A percentile compares a stretch with the other conserved stretches of the same genome.
phyloP scores from a whole-genome alignment of 2,113 vertebrate species.

The Oriolus oriolus region DNA sequence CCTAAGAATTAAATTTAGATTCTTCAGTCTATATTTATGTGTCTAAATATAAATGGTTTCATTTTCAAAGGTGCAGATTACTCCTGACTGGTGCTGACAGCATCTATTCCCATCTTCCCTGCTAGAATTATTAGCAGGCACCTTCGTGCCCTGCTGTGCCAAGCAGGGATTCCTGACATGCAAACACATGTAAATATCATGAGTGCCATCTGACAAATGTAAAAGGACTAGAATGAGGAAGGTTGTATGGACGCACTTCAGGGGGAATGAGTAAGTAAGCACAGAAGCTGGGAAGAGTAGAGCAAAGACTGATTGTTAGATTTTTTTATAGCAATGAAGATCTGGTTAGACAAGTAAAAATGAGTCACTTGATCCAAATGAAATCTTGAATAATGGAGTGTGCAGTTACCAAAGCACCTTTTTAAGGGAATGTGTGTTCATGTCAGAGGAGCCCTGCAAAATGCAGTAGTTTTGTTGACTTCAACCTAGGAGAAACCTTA shows the following conservation, averaged over 20 bases:
- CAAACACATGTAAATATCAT: conserved; percentile 40
- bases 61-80: conserved; percentile 54
- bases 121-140: conserved; percentile 31
- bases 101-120: conserved; percentile 34
- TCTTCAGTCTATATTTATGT: conserved; percentile 30
- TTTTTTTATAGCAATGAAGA: conserved; percentile 4
- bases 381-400: neutral
- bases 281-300: conserved; percentile 13
- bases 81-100: neutral
- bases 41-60: conserved; percentile 49
- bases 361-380: conserved; percentile 12
- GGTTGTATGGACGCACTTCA: neutral
- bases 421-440: neutral
- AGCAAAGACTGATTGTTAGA: neutral
- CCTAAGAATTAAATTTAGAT: conserved; percentile 40
- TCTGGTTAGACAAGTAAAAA: conserved; percentile 34
- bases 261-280: neutral
- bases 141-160: neutral
- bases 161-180: conserved; percentile 54
- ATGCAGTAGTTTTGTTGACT: neutral
- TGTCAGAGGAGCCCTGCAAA: neutral
- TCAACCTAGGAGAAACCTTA: conserved; percentile 3
- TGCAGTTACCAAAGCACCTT: neutral
- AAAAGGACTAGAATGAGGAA: conserved; percentile 9
- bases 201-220: conserved; percentile 14